These are phyloP conservation scores for Actenoides hombroni DNA, from an alignment of 2,113 vertebrate genomes.

Conservation along the genomic window DNA sequence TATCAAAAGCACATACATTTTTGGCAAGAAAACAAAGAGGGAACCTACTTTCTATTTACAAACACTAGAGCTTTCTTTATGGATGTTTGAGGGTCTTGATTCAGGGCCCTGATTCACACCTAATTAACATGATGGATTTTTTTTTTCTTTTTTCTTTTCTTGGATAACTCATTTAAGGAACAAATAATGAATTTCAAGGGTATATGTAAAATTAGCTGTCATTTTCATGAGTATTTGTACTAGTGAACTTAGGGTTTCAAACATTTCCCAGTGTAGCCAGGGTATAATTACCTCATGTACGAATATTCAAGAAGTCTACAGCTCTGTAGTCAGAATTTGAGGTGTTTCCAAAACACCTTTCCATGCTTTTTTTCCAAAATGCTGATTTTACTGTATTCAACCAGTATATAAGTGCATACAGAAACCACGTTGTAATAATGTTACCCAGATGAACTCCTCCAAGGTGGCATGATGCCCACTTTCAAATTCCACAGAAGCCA, in stretches of 20 bases:
- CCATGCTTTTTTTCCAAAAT: fast-evolving
- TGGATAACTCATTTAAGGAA: background rate
- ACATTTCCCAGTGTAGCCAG: background rate
- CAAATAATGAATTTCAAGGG: background rate
- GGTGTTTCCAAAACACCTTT: background rate
- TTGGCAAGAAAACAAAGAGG: background rate
- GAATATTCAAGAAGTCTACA: background rate
- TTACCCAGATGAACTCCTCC: background rate
- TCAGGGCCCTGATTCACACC: background rate
- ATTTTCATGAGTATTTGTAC: background rate
- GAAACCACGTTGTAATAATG: background rate
- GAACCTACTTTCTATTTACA: background rate
- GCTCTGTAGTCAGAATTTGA: background rate
- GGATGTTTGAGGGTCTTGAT: background rate
- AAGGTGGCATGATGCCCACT: background rate
- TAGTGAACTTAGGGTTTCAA: background rate
- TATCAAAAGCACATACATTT: background rate
- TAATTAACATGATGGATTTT: background rate
- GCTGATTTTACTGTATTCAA: background rate
- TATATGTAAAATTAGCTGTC: background rate
- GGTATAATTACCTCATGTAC: background rate
- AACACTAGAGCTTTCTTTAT: background rate
- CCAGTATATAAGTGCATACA: background rate
- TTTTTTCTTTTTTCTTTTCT: background rate
- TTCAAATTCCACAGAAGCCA: background rate